Evolutionary conservation across 2,888 invertebrate species (phyloP).

Genomic region (Pteria penguin): DNA sequence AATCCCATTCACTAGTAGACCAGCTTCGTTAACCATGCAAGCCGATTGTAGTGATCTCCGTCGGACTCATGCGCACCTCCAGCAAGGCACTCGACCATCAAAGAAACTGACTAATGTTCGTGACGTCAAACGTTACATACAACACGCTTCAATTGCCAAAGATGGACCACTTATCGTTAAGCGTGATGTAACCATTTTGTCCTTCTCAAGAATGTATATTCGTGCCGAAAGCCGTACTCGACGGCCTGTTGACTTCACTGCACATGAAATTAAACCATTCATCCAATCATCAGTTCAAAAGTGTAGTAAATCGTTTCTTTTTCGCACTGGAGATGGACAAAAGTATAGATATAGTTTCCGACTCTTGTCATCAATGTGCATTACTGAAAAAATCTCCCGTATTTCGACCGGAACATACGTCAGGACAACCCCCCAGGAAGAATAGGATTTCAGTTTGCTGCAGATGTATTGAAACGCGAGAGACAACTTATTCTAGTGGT

Average conservation of each 20-base stretch:
- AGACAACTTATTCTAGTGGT: slow-evolving; percentile 43
- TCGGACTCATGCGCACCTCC: slow-evolving; percentile 29
- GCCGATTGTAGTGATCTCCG: slow-evolving; percentile 40
- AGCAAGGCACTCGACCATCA: slow-evolving; percentile 27
- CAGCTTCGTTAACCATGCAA: slow-evolving; percentile 36
- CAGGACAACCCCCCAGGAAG: slow-evolving; percentile 21
- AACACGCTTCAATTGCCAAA: no score
- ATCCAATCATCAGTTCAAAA: no score
- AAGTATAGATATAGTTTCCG: slow-evolving; percentile 30
- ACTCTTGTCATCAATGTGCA: no score
- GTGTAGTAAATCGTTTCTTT: slow-evolving; percentile 40
- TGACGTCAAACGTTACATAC: no score
- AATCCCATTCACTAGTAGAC: slow-evolving; percentile 43
- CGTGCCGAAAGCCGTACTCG: no score
- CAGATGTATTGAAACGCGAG: no score
- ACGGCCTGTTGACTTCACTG: slow-evolving; percentile 6
- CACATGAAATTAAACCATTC: slow-evolving; percentile 23
- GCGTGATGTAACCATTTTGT: not conserved
- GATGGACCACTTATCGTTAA: slow-evolving; percentile 31
- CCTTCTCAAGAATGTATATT: no score
- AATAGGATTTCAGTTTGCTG: slow-evolving; percentile 38
- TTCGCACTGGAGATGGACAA: slow-evolving; percentile 52
- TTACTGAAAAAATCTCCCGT: no score
- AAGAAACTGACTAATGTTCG: slow-evolving; percentile 17
- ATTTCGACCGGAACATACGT: not conserved